A percentile compares a stretch with the other conserved stretches of the same genome.
Conservation (phyloP, 1,140 invertebrate genomes). For the Eriocheir sinensis region DNA sequence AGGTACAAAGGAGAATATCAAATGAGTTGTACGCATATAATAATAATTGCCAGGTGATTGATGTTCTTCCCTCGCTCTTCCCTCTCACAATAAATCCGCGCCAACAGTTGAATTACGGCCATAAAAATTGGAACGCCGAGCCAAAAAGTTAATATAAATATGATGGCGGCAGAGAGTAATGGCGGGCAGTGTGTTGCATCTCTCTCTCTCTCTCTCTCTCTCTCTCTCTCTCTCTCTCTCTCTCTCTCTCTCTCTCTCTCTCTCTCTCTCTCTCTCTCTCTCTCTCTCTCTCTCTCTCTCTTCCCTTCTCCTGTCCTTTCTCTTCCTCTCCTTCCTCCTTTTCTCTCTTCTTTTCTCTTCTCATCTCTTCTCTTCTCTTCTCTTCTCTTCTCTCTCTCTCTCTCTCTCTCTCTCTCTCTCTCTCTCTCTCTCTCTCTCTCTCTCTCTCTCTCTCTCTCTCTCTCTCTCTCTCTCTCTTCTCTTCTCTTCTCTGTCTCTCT, state of each 20-base stretch:
- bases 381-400: not conserved
- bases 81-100: not conserved
- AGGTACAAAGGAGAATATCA: too few relatives aligned
- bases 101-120: not conserved
- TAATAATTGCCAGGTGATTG: too few relatives aligned
- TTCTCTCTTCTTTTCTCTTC: too few relatives aligned
- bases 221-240: constrained; percentile 22
- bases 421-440: too few relatives aligned
- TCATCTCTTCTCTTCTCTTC: too few relatives aligned
- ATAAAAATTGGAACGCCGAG: not conserved
- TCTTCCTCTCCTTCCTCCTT: not conserved
- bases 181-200: not conserved
- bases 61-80: not conserved
- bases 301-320: not conserved
- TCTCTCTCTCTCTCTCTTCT: too few relatives aligned
- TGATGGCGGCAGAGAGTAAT: not conserved
- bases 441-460: too few relatives aligned
- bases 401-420: not conserved
- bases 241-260: not conserved
- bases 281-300: too few relatives aligned
- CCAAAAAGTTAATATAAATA: constrained; percentile 26
- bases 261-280: too few relatives aligned
- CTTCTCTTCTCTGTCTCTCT: too few relatives aligned
- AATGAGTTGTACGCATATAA: too few relatives aligned
- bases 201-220: constrained; percentile 12